Conservation (phyloP, 2,797 vertebrate species). For the Cynodonichthys magdalenae region DNA sequence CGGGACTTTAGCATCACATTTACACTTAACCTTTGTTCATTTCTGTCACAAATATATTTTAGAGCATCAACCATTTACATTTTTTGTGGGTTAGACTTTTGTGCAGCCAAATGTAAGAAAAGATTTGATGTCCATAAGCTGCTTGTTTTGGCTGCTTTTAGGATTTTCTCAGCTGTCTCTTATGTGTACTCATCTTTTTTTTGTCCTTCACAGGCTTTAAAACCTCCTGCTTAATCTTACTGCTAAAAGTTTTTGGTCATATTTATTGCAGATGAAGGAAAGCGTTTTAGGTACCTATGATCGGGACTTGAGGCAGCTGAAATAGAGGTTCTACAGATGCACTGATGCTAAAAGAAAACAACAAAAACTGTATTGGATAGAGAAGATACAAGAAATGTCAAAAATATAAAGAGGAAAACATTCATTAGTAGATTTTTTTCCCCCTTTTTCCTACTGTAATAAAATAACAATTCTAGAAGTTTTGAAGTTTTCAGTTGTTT, state of each 20-base stretch:
- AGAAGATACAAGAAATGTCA: neutral
- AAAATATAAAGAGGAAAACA: too few species aligned
- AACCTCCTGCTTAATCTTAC: conserved; percentile 14
- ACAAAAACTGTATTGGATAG: neutral
- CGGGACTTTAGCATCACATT: neutral
- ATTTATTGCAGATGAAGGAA: neutral
- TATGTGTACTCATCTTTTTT: neutral
- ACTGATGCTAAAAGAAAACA: conserved; percentile 13
- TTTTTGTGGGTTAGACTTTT: conserved; percentile 1
- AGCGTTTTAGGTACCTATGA: neutral
- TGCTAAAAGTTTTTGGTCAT: neutral
- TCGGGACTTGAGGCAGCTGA: conserved; percentile 17
- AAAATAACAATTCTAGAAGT: too few species aligned
- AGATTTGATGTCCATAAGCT: neutral
- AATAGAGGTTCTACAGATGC: conserved; percentile 15
- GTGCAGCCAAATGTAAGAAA: conserved; percentile 6
- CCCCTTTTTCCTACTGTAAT: too few species aligned
- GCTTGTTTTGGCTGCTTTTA: conserved; percentile 7
- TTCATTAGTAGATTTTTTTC: too few species aligned
- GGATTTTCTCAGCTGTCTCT: neutral
- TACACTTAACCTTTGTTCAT: neutral
- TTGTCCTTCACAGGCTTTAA: conserved; percentile 11
- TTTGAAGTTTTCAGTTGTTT: too few species aligned
- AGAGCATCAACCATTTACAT: conserved; percentile 3
- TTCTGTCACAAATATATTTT: neutral